phyloP scores from a whole-genome alignment of 2,888 invertebrate genomes.

The Synergus itoensis region DNA sequence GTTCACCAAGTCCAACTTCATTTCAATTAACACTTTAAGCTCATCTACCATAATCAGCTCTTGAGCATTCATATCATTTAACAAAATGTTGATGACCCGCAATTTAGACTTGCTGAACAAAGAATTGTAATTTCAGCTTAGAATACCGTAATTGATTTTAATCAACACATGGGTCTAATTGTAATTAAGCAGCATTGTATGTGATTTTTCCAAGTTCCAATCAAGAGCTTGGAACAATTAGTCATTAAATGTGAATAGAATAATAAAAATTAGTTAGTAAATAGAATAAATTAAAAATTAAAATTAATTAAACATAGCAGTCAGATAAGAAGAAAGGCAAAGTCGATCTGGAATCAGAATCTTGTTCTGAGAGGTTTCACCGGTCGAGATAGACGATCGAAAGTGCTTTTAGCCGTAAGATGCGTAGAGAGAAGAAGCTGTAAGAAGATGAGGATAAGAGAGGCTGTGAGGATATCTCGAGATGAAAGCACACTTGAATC shows the following conservation, averaged over 20 bases:
- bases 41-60: background rate
- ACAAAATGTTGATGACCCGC: too few relatives aligned
- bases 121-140: too few relatives aligned
- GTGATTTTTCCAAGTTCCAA: too few relatives aligned
- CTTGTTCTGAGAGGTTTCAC: slow-evolving; percentile 45
- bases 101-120: too few relatives aligned
- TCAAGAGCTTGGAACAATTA: too few relatives aligned
- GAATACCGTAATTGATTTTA: too few relatives aligned
- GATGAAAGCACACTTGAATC: slow-evolving; percentile 51
- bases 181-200: too few relatives aligned
- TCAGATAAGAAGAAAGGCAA: slow-evolving; percentile 38
- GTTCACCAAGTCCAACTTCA: background rate
- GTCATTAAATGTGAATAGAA: too few relatives aligned
- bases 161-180: too few relatives aligned
- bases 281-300: background rate
- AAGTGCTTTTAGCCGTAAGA: slow-evolving; percentile 45
- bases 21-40: background rate
- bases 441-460: background rate
- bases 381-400: slow-evolving; percentile 42
- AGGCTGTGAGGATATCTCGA: background rate
- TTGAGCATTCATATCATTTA: background rate
- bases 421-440: slow-evolving; percentile 26
- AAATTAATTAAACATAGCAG: slow-evolving; percentile 40
- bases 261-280: too few relatives aligned
- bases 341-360: slow-evolving; percentile 39